Evolutionary conservation across 2,888 invertebrate species (phyloP).

Genomic region (Hemithea aestivaria): DNA sequence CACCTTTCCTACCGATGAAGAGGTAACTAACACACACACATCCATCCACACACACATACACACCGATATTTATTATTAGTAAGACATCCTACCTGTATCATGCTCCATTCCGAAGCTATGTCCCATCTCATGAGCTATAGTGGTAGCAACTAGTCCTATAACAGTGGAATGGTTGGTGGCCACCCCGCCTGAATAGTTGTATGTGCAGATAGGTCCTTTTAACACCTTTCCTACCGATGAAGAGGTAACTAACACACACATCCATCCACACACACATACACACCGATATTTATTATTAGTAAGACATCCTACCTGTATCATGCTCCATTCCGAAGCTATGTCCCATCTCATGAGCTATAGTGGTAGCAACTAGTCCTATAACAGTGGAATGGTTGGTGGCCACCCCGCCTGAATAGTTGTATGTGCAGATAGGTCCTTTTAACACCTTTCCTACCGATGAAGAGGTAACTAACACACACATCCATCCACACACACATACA

Average conservation of each 20-base stretch:
- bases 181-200: conserved; percentile 97
- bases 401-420: conserved; percentile 15
- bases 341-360: conserved; percentile 20
- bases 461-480: no score
- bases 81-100: conserved; percentile 85
- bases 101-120: conserved; percentile 99
- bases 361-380: conserved; percentile 7
- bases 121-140: conserved; percentile 99
- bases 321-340: conserved; percentile 20
- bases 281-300: no score
- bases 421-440: no score
- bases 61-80: no score
- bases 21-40: no score
- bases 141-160: conserved; percentile 95
- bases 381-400: background rate
- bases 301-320: conserved; percentile 6
- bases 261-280: no score
- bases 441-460: no score
- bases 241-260: no score
- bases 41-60: no score
- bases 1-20: no score
- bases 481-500: no score
- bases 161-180: conserved; percentile 94
- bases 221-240: conserved; percentile 98
- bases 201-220: conserved; percentile 97